phyloP scores from a whole-genome alignment of 2,797 vertebrate genomes.

The Hemitrygon akajei region DNA sequence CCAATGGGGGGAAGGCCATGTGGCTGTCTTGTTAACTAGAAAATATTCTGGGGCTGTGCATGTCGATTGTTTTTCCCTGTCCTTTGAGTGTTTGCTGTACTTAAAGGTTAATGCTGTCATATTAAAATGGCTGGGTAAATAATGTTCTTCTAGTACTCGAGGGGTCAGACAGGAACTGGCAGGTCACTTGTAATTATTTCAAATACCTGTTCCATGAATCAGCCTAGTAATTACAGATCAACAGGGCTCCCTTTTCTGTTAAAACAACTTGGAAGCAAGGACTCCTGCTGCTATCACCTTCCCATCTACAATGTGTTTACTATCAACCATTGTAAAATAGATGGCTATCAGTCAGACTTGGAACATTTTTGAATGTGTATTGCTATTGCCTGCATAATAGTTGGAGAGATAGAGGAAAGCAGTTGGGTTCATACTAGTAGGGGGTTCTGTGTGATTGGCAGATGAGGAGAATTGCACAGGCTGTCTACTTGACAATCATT shows the following conservation, averaged over 20 bases:
- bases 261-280: neutral
- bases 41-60: neutral
- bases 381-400: neutral
- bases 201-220: constrained; percentile 10
- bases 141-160: constrained; percentile 22
- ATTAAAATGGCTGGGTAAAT: constrained; percentile 33
- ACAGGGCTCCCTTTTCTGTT: neutral
- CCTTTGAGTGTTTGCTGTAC: constrained; percentile 29
- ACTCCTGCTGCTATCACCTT: neutral
- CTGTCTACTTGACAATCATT: neutral
- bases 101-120: constrained; percentile 31
- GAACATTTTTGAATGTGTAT: neutral
- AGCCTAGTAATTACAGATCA: neutral
- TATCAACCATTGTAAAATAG: neutral
- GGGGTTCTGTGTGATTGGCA: neutral
- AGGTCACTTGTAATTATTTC: constrained; percentile 29
- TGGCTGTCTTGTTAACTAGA: neutral
- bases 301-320: constrained; percentile 27
- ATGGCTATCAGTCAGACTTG: neutral
- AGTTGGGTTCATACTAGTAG: neutral
- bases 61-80: neutral
- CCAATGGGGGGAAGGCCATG: neutral
- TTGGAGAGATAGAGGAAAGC: neutral
- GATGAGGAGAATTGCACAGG: neutral
- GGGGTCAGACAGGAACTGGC: constrained; percentile 28